These are phyloP conservation scores for Tonatia bakeri DNA, from an alignment of 2,113 vertebrate genomes.

Conservation along the genomic window DNA sequence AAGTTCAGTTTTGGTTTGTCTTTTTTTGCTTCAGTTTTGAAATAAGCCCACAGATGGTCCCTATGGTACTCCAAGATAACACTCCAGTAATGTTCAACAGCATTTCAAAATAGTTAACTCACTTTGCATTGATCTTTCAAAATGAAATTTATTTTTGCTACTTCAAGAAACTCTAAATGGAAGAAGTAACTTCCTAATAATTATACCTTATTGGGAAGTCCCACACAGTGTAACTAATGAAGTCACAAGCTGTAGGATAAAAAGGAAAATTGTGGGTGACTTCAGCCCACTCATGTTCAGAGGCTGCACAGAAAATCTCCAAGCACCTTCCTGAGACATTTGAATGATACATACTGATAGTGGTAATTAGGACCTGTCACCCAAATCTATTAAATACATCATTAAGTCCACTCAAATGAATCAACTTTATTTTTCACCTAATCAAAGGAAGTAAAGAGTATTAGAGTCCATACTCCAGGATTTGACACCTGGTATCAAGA, in stretches of 20 bases:
- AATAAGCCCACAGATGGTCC: background rate
- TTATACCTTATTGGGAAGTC: background rate
- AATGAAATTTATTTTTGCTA: slow-evolving; percentile 61
- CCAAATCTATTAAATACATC: background rate
- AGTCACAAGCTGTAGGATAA: background rate
- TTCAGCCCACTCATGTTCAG: background rate
- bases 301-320: background rate
- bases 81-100: slow-evolving; percentile 16
- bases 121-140: slow-evolving; percentile 48
- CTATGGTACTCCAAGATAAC: background rate
- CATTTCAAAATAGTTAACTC: slow-evolving; percentile 52
- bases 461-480: background rate
- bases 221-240: background rate
- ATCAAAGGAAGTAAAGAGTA: background rate
- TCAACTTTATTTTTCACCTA: background rate
- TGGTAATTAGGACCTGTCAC: background rate
- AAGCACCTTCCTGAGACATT: background rate
- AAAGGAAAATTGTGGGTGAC: background rate
- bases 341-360: background rate
- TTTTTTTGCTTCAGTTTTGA: slow-evolving; percentile 33
- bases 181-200: slow-evolving; percentile 64
- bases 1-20: background rate
- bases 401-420: slow-evolving; percentile 42
- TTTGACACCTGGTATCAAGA: background rate
- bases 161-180: slow-evolving; percentile 50